phyloP scores from a whole-genome alignment of 2,888 invertebrate species.

The Geotrupes spiniger region DNA sequence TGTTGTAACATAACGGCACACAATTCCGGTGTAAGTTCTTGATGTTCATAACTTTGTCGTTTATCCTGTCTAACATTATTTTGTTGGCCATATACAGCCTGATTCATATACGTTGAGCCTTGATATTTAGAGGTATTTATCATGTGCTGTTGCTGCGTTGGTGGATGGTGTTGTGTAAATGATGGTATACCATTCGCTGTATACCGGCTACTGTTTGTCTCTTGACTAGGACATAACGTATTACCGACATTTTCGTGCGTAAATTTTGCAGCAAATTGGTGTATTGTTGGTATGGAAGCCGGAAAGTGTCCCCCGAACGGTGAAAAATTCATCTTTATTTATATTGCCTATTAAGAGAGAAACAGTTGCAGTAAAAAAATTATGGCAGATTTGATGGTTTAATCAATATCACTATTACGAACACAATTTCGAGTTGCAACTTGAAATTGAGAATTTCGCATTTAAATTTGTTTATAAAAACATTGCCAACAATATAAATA shows the following conservation, averaged over 20 bases:
- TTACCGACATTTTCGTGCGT: conserved; percentile 47
- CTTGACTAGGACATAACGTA: conserved; percentile 26
- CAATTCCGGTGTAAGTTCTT: conserved; percentile 44
- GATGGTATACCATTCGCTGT: conserved; percentile 53
- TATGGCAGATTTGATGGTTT: conserved; percentile 1
- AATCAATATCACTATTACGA: conserved; percentile 7
- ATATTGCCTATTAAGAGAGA: conserved; percentile 8
- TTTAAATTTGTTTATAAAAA: not conserved
- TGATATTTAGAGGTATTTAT: conserved; percentile 40
- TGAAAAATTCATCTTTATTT: conserved; percentile 73
- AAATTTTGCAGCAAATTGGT: conserved; percentile 79
- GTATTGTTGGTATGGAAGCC: conserved; percentile 73
- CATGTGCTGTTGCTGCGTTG: conserved; percentile 41
- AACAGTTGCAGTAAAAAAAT: conserved; percentile 3
- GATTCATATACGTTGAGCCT: conserved; percentile 39
- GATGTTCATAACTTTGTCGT: conserved; percentile 41
- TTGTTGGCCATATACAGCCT: conserved; percentile 41
- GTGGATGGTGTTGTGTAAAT: conserved; percentile 49
- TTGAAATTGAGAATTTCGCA: not conserved
- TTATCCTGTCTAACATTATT: conserved; percentile 42
- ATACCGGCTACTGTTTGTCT: conserved; percentile 40
- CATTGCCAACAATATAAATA: no score
- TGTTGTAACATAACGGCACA: conserved; percentile 45
- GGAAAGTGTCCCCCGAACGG: conserved; percentile 81
- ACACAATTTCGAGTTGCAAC: not conserved